phyloP scores from a whole-genome alignment of 1,140 invertebrate genomes.

The Drosophila eugracilis region DNA sequence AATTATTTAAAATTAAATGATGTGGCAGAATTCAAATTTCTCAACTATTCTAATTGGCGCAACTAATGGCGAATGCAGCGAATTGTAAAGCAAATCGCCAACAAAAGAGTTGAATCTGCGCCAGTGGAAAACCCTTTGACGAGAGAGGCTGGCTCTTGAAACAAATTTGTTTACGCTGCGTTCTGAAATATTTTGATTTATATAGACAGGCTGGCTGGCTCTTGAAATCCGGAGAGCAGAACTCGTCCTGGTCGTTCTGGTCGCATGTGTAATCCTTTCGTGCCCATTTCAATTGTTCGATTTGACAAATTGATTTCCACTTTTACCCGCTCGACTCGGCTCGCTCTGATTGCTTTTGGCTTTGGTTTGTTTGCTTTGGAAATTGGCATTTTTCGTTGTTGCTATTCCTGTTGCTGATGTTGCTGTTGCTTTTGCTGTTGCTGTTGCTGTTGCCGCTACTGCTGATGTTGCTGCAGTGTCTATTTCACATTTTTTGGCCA shows the following conservation, averaged over 20 bases:
- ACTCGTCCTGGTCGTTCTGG: conserved; percentile 34
- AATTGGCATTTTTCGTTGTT: conserved; percentile 67
- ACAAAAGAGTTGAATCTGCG: conserved; percentile 19
- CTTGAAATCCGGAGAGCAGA: conserved; percentile 18
- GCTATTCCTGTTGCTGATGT: neutral
- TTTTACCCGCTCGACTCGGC: conserved; percentile 57
- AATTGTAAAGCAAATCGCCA: conserved; percentile 62
- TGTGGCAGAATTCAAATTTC: conserved; percentile 84
- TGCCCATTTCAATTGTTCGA: conserved; percentile 80
- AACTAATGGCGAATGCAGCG: conserved; percentile 71
- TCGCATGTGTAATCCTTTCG: conserved; percentile 74
- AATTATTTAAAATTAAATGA: conserved; percentile 84
- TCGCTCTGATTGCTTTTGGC: conserved; percentile 73
- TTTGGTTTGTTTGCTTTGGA: conserved; percentile 72
- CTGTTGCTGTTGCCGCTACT: neutral
- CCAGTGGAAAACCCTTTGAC: conserved; percentile 50
- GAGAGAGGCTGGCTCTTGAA: conserved; percentile 45
- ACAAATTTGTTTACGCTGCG: conserved; percentile 74
- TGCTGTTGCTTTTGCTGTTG: neutral
- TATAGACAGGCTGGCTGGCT: conserved; percentile 44
- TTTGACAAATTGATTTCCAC: conserved; percentile 81
- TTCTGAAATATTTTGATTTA: conserved; percentile 79
- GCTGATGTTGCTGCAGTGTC: conserved; percentile 33
- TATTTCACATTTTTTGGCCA: conserved; percentile 76
- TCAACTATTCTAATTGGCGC: conserved; percentile 77